Conservation (phyloP, 2,888 invertebrate genomes). For the Merodon equestris region DNA sequence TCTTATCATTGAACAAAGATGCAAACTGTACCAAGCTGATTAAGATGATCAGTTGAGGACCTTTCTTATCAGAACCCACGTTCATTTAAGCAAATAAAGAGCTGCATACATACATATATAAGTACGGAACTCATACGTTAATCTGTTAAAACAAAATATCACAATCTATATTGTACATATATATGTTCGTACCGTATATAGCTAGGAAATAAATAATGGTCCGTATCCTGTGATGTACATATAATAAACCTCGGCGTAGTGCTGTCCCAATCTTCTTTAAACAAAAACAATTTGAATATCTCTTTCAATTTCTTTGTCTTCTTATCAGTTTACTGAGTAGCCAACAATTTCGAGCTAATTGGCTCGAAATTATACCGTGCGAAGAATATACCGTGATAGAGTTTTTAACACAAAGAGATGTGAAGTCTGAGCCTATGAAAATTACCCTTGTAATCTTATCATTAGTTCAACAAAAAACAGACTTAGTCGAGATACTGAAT, state of each 20-base stretch:
- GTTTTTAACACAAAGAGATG: slow-evolving; percentile 43
- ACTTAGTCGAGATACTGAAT: slow-evolving; percentile 12
- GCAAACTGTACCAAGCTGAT: slow-evolving; percentile 72
- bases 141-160: no score
- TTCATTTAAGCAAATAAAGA: slow-evolving; percentile 42
- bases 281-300: slow-evolving; percentile 61
- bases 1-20: slow-evolving; percentile 75
- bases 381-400: slow-evolving; percentile 34
- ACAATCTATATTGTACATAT: slow-evolving; percentile 14
- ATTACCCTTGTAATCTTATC: slow-evolving; percentile 43
- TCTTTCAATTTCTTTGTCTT: slow-evolving; percentile 53
- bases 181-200: slow-evolving; percentile 31
- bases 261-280: slow-evolving; percentile 59
- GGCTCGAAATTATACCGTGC: slow-evolving; percentile 45
- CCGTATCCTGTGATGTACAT: slow-evolving; percentile 46
- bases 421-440: slow-evolving; percentile 19
- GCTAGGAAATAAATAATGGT: slow-evolving; percentile 47
- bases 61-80: slow-evolving; percentile 59
- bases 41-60: slow-evolving; percentile 58
- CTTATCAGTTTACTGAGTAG: slow-evolving; percentile 52
- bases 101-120: background rate
- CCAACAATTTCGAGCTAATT: slow-evolving; percentile 53
- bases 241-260: slow-evolving; percentile 54
- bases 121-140: background rate
- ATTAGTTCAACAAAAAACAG: slow-evolving; percentile 22